Conservation (phyloP, 2,113 vertebrate genomes). For the Hyaena hyaena region DNA sequence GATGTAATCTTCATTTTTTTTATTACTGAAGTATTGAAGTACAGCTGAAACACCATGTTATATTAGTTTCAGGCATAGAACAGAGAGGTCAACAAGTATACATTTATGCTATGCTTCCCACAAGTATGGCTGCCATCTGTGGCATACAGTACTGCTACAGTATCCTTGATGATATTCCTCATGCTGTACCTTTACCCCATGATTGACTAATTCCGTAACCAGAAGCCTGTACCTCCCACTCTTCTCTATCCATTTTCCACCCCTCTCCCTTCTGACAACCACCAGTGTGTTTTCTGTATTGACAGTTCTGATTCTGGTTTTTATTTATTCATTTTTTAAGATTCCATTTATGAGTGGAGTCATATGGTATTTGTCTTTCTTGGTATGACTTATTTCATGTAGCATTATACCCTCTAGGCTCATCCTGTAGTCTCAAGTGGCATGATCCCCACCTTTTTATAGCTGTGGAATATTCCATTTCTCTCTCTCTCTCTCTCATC, state of each 20-base stretch:
- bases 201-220: neutral
- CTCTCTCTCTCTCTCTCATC: no score
- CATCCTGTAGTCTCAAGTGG: neutral
- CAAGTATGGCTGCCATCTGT: neutral
- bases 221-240: neutral
- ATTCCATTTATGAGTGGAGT: neutral
- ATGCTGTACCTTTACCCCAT: neutral
- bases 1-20: neutral
- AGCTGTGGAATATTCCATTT: neutral
- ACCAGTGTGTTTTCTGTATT: neutral
- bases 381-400: neutral
- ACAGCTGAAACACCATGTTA: neutral
- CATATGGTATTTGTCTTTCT: neutral
- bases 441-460: neutral
- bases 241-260: neutral
- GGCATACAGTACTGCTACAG: no score
- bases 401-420: neutral
- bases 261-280: neutral
- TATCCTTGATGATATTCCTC: neutral
- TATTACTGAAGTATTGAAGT: neutral
- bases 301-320: neutral
- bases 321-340: neutral
- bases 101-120: neutral
- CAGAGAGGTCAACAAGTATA: neutral
- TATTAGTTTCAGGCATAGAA: neutral